Evolutionary conservation across 2,113 vertebrate genomes (phyloP), one percentile per base, ranked within the genome.

Genomic region (Edolisoma coerulescens): DNA sequence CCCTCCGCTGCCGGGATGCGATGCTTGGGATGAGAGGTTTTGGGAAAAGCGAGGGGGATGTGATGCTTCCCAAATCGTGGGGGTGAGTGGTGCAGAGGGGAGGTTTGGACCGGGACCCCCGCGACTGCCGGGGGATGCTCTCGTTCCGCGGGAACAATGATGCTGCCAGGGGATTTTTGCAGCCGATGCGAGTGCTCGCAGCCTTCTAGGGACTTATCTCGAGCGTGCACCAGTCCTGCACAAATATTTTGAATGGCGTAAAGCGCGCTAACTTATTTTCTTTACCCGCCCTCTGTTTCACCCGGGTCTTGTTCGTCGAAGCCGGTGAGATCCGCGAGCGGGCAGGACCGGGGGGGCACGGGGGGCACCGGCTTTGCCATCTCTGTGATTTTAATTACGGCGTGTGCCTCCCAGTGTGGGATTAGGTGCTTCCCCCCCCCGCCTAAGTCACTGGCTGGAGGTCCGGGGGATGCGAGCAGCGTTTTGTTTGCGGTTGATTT

Each of bases 321-420:
- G 60, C 33, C 1, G 11, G 50, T 45, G 82, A 76, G 85, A 93
- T 11, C 67, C 8, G 16, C 1, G 19, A 35, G 60, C 30, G 67
- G 61, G 89, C 75, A 23, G 71, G 63, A 67, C 12, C 67, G 6
- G 73, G 2, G 44, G 76, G 89, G 90, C 90, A 19, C 3, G 41
- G 88, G 49, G 33, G 32, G 80, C 59, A 57, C 68, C 69, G 87
- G 84, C 71, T 95, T 67, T 8, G 57, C 59, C 9, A 17, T 35
- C 78, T 81, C 81, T 12, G 52, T 14, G 82, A 63, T 87, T 95
- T 89, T 83, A 95, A 91, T 92, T 63, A 50, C 85, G 68, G 74
- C 53, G 12, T 68, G 82, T 91, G 89, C 60, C 78, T 95, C 92
- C 47, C 85, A 8, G 57, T 1, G 77, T 35, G 95, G 91, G 90